Conservation (phyloP, 1,140 invertebrate genomes). For the Drosophila auraria region DNA sequence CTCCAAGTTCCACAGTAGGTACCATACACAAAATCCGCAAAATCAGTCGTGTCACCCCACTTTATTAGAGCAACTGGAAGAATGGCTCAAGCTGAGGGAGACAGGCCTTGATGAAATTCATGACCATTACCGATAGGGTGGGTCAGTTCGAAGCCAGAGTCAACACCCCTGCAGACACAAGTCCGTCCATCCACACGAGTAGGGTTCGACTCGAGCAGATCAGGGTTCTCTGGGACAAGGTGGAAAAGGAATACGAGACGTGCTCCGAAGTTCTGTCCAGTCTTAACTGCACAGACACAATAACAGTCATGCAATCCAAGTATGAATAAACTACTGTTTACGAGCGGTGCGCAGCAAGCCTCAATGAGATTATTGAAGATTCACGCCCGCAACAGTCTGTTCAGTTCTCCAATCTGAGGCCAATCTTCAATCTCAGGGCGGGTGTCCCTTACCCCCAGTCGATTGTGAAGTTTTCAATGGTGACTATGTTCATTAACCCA, state of each 20-base stretch:
- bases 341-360: not conserved
- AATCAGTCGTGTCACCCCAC: not conserved
- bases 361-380: not conserved
- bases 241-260: not conserved
- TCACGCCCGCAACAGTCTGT: not conserved
- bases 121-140: too few species aligned
- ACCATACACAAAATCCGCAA: not conserved
- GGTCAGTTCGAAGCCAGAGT: too few species aligned
- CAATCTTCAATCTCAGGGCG: not conserved
- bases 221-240: not conserved
- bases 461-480: not conserved
- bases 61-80: too few species aligned
- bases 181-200: not conserved
- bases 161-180: too few species aligned
- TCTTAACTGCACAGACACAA: not conserved
- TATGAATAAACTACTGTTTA: not conserved
- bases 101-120: too few species aligned
- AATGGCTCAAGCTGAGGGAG: too few species aligned
- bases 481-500: not conserved
- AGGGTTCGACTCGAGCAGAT: not conserved
- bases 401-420: not conserved
- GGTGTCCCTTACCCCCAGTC: not conserved
- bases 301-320: too few species aligned
- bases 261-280: not conserved
- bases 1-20: not conserved